Evolutionary conservation across 2,888 invertebrate genomes (phyloP).

Genomic region (Byasa hedistus): DNA sequence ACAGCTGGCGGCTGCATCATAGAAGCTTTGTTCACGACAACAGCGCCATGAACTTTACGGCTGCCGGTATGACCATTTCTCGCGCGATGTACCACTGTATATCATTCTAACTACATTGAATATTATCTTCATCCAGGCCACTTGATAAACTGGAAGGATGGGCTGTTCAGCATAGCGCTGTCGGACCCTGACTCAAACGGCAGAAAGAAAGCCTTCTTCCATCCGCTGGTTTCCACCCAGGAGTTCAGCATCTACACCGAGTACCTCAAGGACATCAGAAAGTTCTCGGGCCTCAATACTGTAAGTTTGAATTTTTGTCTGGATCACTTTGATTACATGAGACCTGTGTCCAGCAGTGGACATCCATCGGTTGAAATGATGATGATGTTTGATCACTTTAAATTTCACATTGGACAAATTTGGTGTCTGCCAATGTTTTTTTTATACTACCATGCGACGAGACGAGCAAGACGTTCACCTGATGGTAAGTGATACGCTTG

Average conservation of each 20-base stretch:
- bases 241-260: constrained; percentile 84
- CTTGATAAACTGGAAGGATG: constrained; percentile 84
- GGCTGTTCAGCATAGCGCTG: constrained; percentile 86
- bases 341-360: no score
- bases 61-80: constrained; percentile 68
- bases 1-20: constrained; percentile 82
- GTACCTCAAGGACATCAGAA: constrained; percentile 64
- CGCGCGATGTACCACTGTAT: no score
- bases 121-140: constrained; percentile 54
- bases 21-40: constrained; percentile 82
- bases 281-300: constrained; percentile 29
- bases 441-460: no score
- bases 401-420: no score
- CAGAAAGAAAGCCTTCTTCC: constrained; percentile 84
- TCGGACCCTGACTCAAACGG: constrained; percentile 76
- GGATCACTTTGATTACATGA: not conserved
- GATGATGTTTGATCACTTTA: no score
- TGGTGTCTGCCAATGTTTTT: no score
- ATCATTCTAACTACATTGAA: not conserved
- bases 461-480: no score
- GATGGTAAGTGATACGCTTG: no score
- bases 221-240: constrained; percentile 85
- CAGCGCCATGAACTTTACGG: constrained; percentile 81
- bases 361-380: no score
- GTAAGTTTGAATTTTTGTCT: constrained; percentile 9